Percentiles rank a stretch among this genome's conserved stretches.
Evolutionary conservation across 2,888 invertebrate species (phyloP).

Genomic region (Nudaria mundana): DNA sequence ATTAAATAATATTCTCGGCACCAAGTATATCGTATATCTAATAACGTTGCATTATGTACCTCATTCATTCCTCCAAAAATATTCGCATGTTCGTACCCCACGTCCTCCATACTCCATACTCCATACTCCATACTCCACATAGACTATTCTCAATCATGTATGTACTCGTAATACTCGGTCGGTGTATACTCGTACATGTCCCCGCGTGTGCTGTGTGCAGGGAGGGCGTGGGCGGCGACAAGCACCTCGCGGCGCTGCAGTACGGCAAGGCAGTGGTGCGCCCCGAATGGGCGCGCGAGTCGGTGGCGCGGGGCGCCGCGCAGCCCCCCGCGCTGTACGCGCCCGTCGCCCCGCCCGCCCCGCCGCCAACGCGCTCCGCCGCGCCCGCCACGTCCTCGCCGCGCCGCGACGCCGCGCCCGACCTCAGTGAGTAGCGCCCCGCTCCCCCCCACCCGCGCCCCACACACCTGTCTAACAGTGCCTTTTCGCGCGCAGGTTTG

Average conservation of each 20-base stretch:
- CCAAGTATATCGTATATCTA: too few species aligned
- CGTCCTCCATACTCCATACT: too few species aligned
- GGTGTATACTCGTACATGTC: too few species aligned
- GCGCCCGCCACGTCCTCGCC: constrained; percentile 85
- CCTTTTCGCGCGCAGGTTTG: constrained; percentile 48
- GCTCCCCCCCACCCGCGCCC: constrained; percentile 82
- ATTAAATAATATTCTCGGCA: too few species aligned
- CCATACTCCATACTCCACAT: too few species aligned
- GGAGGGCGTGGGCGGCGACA: constrained; percentile 86
- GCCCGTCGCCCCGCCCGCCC: constrained; percentile 82
- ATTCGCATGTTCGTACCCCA: too few species aligned
- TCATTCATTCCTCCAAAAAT: too few species aligned
- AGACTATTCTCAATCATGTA: too few species aligned
- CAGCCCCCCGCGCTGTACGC: constrained; percentile 82
- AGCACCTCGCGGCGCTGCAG: constrained; percentile 83
- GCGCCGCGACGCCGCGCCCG: constrained; percentile 75
- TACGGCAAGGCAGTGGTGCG: constrained; percentile 84
- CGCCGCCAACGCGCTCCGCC: constrained; percentile 84
- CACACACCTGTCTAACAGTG: constrained; percentile 54
- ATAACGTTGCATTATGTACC: too few species aligned
- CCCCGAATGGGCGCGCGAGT: constrained; percentile 90
- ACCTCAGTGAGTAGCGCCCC: constrained; percentile 77
- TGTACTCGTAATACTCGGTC: too few species aligned
- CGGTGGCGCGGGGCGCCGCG: constrained; percentile 86
- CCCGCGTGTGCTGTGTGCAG: too few species aligned